Evolutionary conservation across 2,113 vertebrate species (phyloP).

Genomic region (Arenaria interpres): DNA sequence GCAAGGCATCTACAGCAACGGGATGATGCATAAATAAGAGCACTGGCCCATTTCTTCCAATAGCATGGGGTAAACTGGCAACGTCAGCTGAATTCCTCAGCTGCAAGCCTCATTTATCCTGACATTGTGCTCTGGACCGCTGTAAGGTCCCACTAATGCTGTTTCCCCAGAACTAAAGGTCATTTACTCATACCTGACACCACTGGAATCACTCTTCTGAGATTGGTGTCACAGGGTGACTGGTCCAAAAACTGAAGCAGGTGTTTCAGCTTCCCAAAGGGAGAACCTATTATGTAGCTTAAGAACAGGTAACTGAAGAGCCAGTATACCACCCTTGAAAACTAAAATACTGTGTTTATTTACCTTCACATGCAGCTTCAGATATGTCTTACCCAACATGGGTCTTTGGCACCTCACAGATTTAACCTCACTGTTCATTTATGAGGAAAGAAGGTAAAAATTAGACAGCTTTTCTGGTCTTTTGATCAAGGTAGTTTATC

Average conservation of each 20-base stretch:
- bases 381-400: background rate
- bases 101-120: background rate
- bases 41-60: background rate
- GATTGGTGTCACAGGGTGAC: rapidly evolving
- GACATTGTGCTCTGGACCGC: background rate
- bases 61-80: background rate
- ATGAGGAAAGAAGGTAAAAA: background rate
- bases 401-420: background rate
- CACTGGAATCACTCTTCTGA: background rate
- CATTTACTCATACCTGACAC: background rate
- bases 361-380: background rate
- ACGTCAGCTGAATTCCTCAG: background rate
- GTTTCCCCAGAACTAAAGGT: background rate
- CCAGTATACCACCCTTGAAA: background rate
- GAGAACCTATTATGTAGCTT: background rate
- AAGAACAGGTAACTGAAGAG: background rate
- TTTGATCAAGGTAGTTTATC: background rate
- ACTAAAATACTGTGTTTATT: background rate
- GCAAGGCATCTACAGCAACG: background rate
- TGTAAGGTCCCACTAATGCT: background rate
- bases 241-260: background rate
- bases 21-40: background rate
- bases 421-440: background rate
- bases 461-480: background rate
- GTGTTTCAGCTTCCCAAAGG: background rate